Percentiles rank a stretch among this genome's conserved stretches.
Conservation (phyloP, 2,797 vertebrate species). For the Enteromius mattozi region DNA sequence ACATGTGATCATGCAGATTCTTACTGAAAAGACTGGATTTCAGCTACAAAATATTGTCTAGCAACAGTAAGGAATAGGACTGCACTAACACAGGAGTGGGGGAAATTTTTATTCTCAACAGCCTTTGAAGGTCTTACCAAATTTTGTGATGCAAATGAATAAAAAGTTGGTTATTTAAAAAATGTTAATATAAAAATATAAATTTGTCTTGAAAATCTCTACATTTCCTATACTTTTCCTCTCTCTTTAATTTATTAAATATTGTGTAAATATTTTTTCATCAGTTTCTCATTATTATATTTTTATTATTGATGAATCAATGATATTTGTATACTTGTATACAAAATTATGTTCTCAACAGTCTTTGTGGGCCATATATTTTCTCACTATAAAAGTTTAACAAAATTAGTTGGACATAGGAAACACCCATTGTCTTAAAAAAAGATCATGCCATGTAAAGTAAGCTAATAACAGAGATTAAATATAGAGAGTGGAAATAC, state of each 20-base stretch:
- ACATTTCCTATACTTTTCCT: no score
- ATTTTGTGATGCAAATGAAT: no score
- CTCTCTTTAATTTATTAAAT: background rate
- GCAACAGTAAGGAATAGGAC: background rate
- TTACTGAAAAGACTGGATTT: background rate
- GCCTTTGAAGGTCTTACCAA: background rate
- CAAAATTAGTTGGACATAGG: background rate
- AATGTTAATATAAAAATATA: no score
- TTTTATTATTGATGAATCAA: background rate
- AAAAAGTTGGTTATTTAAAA: no score
- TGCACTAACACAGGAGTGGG: background rate
- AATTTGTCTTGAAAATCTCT: no score
- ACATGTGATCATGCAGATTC: background rate
- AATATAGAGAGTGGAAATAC: background rate
- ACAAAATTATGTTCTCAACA: background rate
- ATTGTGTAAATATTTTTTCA: background rate
- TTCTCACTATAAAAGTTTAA: background rate
- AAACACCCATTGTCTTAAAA: background rate
- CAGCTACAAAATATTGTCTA: background rate
- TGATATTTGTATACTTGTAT: background rate
- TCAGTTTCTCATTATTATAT: background rate
- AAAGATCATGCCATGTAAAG: background rate
- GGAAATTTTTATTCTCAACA: background rate
- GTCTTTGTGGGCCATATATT: background rate
- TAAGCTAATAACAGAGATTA: background rate